A percentile compares a stretch with the other conserved stretches of the same genome.
Evolutionary conservation across 2,113 vertebrate genomes (phyloP).

Genomic region (Bambusicola thoracicus): DNA sequence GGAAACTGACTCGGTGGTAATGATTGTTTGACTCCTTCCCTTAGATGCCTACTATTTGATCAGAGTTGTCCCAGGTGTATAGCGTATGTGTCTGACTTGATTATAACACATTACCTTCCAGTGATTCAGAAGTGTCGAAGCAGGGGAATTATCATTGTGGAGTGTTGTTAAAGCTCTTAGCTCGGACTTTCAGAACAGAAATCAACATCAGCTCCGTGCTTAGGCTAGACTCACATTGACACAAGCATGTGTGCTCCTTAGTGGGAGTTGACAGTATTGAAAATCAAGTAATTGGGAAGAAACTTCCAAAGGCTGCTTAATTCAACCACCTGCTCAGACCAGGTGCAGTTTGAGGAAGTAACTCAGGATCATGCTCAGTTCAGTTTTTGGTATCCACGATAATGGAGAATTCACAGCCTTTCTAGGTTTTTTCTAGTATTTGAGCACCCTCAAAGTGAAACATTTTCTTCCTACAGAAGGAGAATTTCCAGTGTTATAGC

Average conservation of each 20-base stretch:
- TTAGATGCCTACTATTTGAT: background rate
- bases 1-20: background rate
- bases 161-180: background rate
- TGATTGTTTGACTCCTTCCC: slow-evolving; percentile 31
- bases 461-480: accelerated
- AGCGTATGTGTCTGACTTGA: background rate
- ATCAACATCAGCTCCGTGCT: background rate
- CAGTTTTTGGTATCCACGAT: background rate
- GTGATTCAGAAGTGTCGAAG: background rate
- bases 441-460: background rate
- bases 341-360: background rate
- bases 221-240: background rate
- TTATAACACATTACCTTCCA: background rate
- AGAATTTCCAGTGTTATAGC: background rate
- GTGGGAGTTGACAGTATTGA: background rate
- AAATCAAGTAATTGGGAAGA: background rate
- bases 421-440: background rate
- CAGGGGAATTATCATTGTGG: background rate
- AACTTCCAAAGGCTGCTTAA: background rate
- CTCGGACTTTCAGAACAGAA: background rate
- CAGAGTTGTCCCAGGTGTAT: background rate
- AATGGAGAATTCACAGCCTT: background rate
- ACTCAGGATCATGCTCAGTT: background rate
- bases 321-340: background rate
- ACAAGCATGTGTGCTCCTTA: background rate